phyloP scores from a whole-genome alignment of 2,113 vertebrate genomes.

The Budorcas taxicolor region DNA sequence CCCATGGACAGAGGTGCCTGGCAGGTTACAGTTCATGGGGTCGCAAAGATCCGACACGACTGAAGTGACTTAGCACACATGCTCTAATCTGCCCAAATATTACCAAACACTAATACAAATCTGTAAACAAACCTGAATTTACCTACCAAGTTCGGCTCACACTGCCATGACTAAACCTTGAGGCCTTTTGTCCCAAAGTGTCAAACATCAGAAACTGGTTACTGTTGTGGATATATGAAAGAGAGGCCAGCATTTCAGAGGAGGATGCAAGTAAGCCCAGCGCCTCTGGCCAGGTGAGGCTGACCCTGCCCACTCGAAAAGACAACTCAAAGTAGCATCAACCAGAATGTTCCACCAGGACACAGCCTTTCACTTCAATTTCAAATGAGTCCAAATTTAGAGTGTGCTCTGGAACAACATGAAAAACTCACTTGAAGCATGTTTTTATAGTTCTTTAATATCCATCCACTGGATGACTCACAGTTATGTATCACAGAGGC shows the following conservation, averaged over 20 bases:
- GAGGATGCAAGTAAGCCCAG: background rate
- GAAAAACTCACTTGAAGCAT: constrained; percentile 42
- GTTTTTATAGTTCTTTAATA: constrained; percentile 63
- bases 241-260: background rate
- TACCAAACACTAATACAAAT: background rate
- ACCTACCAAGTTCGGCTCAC: background rate
- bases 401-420: constrained; percentile 41
- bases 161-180: background rate
- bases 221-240: background rate
- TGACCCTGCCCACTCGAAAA: background rate
- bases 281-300: background rate
- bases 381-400: constrained; percentile 64
- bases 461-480: constrained; percentile 61
- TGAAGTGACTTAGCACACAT: background rate
- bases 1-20: background rate
- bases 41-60: background rate
- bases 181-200: background rate
- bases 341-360: background rate
- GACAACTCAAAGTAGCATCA: background rate
- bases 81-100: background rate
- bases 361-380: background rate
- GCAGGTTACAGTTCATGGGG: background rate
- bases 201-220: background rate
- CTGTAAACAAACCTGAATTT: background rate
- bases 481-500: constrained; percentile 23